These are phyloP conservation scores for Piaya cayana DNA, from an alignment of 2,113 vertebrate species.

Conservation along the genomic window DNA sequence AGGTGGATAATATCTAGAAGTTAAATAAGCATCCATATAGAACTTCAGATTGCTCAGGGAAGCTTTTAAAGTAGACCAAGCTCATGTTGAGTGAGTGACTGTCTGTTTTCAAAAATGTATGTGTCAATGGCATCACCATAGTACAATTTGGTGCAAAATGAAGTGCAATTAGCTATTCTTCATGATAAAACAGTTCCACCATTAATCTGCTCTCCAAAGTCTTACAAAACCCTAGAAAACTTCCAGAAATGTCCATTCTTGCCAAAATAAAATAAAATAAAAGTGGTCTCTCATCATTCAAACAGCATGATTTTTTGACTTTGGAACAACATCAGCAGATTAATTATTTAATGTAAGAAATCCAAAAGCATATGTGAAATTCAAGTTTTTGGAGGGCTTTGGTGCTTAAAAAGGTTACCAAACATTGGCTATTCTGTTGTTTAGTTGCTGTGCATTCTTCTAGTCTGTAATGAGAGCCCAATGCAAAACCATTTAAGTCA, in stretches of 20 bases:
- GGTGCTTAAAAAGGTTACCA: conserved; percentile 11
- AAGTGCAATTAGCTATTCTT: neutral
- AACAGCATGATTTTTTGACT: neutral
- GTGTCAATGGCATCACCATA: neutral
- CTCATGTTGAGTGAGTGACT: neutral
- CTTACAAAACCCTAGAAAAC: neutral
- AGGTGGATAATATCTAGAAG: neutral
- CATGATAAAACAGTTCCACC: neutral
- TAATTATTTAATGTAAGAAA: conserved; percentile 28
- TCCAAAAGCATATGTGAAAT: conserved; percentile 20
- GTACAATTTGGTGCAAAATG: neutral
- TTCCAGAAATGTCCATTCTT: neutral
- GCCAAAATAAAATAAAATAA: neutral
- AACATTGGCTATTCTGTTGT: neutral
- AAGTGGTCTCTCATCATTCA: neutral
- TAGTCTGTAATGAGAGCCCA: neutral
- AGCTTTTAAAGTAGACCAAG: neutral
- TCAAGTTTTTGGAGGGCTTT: conserved; percentile 12
- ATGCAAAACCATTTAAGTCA: neutral
- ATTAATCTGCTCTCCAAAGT: neutral
- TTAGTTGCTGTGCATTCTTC: neutral
- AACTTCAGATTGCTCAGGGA: neutral
- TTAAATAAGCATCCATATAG: neutral
- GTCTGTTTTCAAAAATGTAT: neutral
- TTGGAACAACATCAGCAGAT: neutral